Conservation (phyloP, 2,888 invertebrate species). For the Erebia ligea region DNA sequence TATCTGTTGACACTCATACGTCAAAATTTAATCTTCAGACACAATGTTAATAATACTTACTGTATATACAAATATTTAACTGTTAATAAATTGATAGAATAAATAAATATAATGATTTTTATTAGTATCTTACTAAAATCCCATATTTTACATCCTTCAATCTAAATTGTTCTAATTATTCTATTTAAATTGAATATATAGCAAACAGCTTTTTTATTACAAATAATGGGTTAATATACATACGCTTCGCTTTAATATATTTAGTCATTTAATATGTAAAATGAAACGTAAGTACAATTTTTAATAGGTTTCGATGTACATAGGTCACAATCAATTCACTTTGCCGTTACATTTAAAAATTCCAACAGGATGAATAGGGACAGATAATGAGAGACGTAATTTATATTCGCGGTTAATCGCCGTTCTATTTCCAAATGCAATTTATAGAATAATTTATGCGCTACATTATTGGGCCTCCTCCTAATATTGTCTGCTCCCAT, state of each 20-base stretch:
- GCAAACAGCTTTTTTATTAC: too few relatives aligned
- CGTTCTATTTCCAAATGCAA: slow-evolving; percentile 46
- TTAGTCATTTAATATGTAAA: too few relatives aligned
- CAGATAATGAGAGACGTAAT: slow-evolving; percentile 49
- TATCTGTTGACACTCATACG: slow-evolving; percentile 22
- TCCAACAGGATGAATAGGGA: slow-evolving; percentile 53
- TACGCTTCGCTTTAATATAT: too few relatives aligned
- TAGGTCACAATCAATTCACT: slow-evolving; percentile 1
- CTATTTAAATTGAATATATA: too few relatives aligned
- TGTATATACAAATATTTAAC: too few relatives aligned
- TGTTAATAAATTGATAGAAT: too few relatives aligned
- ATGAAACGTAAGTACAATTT: background rate
- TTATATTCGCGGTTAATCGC: slow-evolving; percentile 47
- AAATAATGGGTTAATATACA: too few relatives aligned
- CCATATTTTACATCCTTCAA: too few relatives aligned
- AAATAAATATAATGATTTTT: too few relatives aligned
- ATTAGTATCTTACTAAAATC: too few relatives aligned
- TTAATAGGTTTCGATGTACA: background rate
- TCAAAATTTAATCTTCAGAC: slow-evolving; percentile 5
- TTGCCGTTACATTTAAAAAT: slow-evolving; percentile 48
- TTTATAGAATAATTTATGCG: slow-evolving; percentile 66
- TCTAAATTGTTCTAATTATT: too few relatives aligned
- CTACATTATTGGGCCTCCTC: slow-evolving; percentile 45
- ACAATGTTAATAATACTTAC: background rate
- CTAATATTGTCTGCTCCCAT: slow-evolving; percentile 69